Conservation (phyloP, 1,140 invertebrate species). For the Orius insidiosus region DNA sequence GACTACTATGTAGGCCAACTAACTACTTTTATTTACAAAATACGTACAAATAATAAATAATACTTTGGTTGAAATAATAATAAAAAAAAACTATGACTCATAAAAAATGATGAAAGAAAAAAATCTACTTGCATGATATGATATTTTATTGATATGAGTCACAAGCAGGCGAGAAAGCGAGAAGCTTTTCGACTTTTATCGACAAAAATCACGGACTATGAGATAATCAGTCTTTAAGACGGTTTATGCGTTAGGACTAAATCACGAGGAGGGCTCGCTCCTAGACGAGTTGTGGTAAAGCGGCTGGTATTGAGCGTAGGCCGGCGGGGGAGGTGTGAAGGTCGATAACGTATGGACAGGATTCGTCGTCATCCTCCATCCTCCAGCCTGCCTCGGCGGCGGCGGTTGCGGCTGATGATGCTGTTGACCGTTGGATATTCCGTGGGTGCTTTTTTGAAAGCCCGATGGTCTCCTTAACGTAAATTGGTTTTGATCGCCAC, state of each 20-base stretch:
- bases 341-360: conserved; percentile 12
- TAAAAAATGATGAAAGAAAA: not conserved
- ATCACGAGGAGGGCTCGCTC: conserved; percentile 13
- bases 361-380: conserved; percentile 11
- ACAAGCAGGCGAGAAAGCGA: conserved; percentile 11
- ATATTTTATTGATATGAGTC: conserved; percentile 17
- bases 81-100: not conserved
- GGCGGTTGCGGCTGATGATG: not conserved
- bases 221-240: conserved; percentile 1
- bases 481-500: conserved; percentile 12
- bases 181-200: not conserved
- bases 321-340: conserved; percentile 10
- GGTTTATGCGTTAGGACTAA: not conserved
- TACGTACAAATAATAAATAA: conserved; percentile 1
- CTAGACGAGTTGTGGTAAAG: conserved; percentile 17
- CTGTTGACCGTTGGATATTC: not conserved
- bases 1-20: conserved; percentile 14
- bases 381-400: not conserved
- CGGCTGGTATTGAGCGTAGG: conserved; percentile 16
- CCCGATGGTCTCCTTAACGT: not conserved
- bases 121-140: not conserved
- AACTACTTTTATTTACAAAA: conserved; percentile 15
- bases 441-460: not conserved
- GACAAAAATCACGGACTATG: not conserved
- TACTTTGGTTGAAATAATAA: not conserved